phyloP scores from a whole-genome alignment of 2,888 invertebrate species.

The Ectropis crepuscularia region DNA sequence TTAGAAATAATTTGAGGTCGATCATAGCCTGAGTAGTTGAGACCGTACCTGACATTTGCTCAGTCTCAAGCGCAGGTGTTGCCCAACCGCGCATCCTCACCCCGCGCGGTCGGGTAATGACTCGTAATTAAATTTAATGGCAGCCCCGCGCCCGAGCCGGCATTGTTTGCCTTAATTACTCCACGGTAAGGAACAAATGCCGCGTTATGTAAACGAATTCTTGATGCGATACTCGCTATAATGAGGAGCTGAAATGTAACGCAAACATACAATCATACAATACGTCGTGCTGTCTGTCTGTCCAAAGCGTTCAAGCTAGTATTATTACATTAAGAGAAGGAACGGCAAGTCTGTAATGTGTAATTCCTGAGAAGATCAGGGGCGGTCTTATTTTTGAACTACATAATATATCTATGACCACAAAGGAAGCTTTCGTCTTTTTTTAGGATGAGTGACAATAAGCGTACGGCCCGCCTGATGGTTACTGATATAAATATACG shows the following conservation, averaged over 20 bases:
- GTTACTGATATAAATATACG: no score
- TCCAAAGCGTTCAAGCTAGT: no score
- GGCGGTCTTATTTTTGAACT: no score
- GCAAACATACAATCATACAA: background rate
- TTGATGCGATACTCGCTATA: background rate
- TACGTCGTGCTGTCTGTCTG: background rate
- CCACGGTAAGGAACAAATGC: slow-evolving; percentile 14
- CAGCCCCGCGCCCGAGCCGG: slow-evolving; percentile 25
- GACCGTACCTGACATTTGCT: slow-evolving; percentile 30
- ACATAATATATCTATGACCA: no score
- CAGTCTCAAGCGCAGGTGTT: slow-evolving; percentile 37
- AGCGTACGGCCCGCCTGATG: no score
- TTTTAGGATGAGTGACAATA: no score
- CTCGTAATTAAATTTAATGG: slow-evolving; percentile 41
- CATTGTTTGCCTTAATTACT: slow-evolving; percentile 42
- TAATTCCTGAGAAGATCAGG: no score
- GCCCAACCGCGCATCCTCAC: slow-evolving; percentile 44
- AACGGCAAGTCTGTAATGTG: no score
- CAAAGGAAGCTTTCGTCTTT: no score
- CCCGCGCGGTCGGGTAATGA: slow-evolving; percentile 39
- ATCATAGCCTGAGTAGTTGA: no score
- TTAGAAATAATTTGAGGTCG: no score
- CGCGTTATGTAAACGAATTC: slow-evolving; percentile 24
- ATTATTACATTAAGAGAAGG: no score
- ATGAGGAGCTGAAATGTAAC: background rate